Evolutionary conservation across 2,113 vertebrate genomes (phyloP).

Genomic region (Toxotes chatareus): DNA sequence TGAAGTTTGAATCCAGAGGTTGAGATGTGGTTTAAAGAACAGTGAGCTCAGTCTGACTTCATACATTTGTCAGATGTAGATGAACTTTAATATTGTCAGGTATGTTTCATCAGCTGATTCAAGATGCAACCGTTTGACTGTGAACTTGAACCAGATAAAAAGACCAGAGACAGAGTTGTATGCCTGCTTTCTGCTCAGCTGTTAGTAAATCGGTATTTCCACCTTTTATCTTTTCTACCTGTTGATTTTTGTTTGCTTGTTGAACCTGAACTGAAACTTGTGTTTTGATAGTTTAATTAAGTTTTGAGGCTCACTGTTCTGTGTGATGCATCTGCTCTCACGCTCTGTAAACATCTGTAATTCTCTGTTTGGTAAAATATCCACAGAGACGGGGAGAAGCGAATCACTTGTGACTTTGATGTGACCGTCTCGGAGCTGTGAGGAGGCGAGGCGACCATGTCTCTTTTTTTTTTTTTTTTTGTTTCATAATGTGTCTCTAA

Average conservation of each 20-base stretch:
- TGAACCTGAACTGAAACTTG: not conserved
- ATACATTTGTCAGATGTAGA: not conserved
- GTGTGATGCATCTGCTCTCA: not conserved
- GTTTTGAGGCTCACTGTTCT: not conserved
- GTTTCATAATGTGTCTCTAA: conserved; percentile 55
- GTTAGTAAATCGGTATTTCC: not conserved
- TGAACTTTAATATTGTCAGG: no score
- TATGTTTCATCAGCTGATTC: no score
- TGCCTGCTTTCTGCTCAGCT: not conserved
- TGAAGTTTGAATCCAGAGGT: no score
- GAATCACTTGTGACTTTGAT: conserved; percentile 13
- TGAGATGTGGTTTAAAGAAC: not conserved
- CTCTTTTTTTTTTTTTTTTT: conserved; percentile 41
- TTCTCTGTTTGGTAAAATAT: conserved; percentile 8
- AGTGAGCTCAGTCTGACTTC: no score
- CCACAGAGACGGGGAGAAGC: not conserved
- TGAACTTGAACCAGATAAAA: no score
- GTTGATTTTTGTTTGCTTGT: not conserved
- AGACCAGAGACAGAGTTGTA: not conserved
- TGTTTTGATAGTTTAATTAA: not conserved
- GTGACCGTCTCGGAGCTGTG: conserved; percentile 6
- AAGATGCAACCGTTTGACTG: not conserved
- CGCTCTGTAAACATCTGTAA: not conserved
- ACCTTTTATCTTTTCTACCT: not conserved
- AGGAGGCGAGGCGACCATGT: conserved; percentile 29